Conservation (phyloP, 2,888 invertebrate species). For the Galerucella calmariensis region DNA sequence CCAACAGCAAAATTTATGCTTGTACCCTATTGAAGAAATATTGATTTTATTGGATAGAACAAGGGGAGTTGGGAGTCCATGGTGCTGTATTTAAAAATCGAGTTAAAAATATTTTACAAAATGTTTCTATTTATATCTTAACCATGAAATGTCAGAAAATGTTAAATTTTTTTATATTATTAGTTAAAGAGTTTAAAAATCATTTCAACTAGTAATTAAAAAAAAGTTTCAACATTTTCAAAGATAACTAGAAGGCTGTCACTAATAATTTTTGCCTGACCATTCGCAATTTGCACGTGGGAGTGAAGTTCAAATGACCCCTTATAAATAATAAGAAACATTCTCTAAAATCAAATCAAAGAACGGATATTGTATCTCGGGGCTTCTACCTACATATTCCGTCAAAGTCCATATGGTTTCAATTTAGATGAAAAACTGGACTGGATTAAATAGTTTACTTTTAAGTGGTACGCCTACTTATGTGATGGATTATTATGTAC, state of each 20-base stretch:
- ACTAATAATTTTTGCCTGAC: background rate
- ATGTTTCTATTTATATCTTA: too few relatives aligned
- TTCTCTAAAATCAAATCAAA: conserved; percentile 20
- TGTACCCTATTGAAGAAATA: too few relatives aligned
- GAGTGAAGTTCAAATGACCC: conserved; percentile 4
- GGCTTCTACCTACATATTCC: conserved; percentile 31
- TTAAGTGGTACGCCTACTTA: conserved; percentile 41
- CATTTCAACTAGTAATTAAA: too few relatives aligned
- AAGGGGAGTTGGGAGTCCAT: too few relatives aligned
- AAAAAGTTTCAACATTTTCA: too few relatives aligned
- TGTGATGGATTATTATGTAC: conserved; percentile 13
- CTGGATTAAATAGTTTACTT: conserved; percentile 40
- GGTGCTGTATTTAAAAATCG: too few relatives aligned
- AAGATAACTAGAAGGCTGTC: background rate
- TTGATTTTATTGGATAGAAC: too few relatives aligned
- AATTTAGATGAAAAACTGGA: conserved; percentile 32
- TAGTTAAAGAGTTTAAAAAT: too few relatives aligned
- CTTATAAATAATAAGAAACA: background rate
- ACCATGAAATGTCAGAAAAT: too few relatives aligned
- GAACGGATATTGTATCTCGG: conserved; percentile 31
- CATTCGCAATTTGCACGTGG: background rate
- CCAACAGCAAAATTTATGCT: too few relatives aligned
- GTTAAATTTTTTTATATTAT: too few relatives aligned
- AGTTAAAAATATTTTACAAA: too few relatives aligned
- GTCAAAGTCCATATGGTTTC: conserved; percentile 28